Evolutionary conservation across 2,888 invertebrate genomes (phyloP).

Genomic region (Acronicta aceris): DNA sequence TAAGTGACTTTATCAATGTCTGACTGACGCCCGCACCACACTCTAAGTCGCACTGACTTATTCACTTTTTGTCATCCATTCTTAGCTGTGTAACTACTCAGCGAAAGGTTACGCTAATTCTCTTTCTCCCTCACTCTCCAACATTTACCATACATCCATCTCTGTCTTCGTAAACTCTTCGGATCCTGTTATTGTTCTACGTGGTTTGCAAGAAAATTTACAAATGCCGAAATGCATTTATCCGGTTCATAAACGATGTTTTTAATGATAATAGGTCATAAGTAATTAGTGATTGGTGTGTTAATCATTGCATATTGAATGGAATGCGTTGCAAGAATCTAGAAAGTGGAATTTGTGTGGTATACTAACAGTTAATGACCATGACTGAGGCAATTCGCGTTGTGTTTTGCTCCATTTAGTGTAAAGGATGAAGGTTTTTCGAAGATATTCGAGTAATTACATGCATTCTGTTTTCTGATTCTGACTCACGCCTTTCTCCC

Average conservation of each 20-base stretch:
- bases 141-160: slow-evolving; percentile 61
- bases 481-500: no score
- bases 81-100: slow-evolving; percentile 77
- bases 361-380: slow-evolving; percentile 4
- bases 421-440: not conserved
- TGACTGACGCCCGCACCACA: slow-evolving; percentile 79
- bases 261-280: slow-evolving; percentile 19
- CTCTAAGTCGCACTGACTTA: slow-evolving; percentile 83
- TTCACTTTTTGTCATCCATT: slow-evolving; percentile 83
- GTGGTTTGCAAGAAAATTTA: slow-evolving; percentile 82
- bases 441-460: no score
- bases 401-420: not conserved
- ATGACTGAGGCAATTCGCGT: not conserved
- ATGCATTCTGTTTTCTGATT: no score
- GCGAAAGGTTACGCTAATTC: slow-evolving; percentile 82
- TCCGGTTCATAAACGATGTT: slow-evolving; percentile 39
- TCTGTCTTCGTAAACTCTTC: slow-evolving; percentile 62
- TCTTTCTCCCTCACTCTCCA: slow-evolving; percentile 68
- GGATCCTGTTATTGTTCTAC: slow-evolving; percentile 86
- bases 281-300: slow-evolving; percentile 28
- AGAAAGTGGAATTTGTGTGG: slow-evolving; percentile 16
- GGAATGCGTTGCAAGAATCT: slow-evolving; percentile 33
- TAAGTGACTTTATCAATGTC: slow-evolving; percentile 71
- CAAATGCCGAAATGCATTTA: slow-evolving; percentile 62
- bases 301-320: slow-evolving; percentile 17